Base-by-base conservation (phyloP, 2,888 invertebrate species). In the Xestoiulus laeticollis region DNA sequence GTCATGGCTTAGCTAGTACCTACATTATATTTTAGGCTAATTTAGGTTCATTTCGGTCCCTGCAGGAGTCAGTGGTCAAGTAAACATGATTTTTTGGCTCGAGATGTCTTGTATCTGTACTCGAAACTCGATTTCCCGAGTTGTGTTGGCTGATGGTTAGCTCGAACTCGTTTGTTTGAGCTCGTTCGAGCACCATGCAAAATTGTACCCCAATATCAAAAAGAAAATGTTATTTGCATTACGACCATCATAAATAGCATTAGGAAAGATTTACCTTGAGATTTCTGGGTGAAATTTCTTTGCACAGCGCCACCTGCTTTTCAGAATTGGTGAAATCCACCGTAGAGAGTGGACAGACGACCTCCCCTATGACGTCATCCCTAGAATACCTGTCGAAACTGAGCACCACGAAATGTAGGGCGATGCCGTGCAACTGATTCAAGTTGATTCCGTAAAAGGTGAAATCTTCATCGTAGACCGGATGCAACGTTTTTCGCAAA, bases 381-480 rank as follows among this genome's bases (percentile, higher is more conserved):
- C 99, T 95, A 48, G 99, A 99, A 92, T 99, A 99, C 92, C 98
- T 96, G 93, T 99, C 98, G 92, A 98, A 99, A 93, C 96, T 99
- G 91, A 96, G 94, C 26, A 98, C 96, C 88, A 92, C 92, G 92
- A 98, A 98, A 93, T 98, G 98, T 87, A 98, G 94, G 6, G 98
- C 98, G 92, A 97, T 97, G 91, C 95, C 95, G 91, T 96, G 94
- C 89, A 98, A 94, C 92, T 98, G 98, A 91, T 96, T 95, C 90
- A 95, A 95, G 86, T 95, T 95, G 90, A 98, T 95, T 88, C 99
- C 99, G 92, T 98, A 99, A 94, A 99, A 99, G 0, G 99, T 99
- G 92, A 99, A 99, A 92, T 99, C 99, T 93, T 99, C 99, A 91
- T 99, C 99, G 92, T 99, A 99, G 1, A 97, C 96, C 0, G 99